Evolutionary conservation across 2,113 vertebrate genomes (phyloP), one percentile per base, ranked within the genome.

Genomic region (Syrrhaptes paradoxus): DNA sequence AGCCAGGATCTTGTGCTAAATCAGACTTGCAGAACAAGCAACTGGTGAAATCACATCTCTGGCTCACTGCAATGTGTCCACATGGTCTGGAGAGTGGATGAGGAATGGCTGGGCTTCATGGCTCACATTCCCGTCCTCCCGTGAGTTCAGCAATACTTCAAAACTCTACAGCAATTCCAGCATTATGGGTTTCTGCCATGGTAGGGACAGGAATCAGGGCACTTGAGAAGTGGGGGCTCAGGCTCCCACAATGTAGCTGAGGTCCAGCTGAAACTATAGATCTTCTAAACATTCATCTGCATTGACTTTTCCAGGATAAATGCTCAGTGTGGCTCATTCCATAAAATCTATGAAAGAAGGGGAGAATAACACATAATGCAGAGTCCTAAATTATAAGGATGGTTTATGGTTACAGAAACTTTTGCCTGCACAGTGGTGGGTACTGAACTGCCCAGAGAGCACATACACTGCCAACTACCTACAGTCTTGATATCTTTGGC

Each of bases 401-500:
- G 34, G 76, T 78, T 72, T 34, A 29, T 45, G 32, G 13, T 55
- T 77, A 46, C 1, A 66, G 32, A 45, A 78, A 26, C 4, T 25
- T 76, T 31, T 66, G 10, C 51, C 36, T 51, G 31, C 52, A 34
- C 36, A 29, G 21, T 72, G 24, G 58, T 85, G 61, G 72, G 75
- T 61, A 36, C 59, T 65, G 51, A 68, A 63, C 11, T 84, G 78
- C 51, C 72, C 81, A 67, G 65, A 22, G n/a, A 80, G 36, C 26
- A 62, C 29, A 43, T 1, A 46, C 19, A 38, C 8, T 78, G 82
- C 85, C 83, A 92, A 26, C 32, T 61, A 80, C 61, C 54, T 49
- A 25, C 65, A 57, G 28, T 25, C 75, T 92, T 87, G 55, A 55
- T 90, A 68, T 93, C 72, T 95, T 95, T 93, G 95, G 85, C 87